phyloP scores from a whole-genome alignment of 2,888 invertebrate species.

The Tachina fera region DNA sequence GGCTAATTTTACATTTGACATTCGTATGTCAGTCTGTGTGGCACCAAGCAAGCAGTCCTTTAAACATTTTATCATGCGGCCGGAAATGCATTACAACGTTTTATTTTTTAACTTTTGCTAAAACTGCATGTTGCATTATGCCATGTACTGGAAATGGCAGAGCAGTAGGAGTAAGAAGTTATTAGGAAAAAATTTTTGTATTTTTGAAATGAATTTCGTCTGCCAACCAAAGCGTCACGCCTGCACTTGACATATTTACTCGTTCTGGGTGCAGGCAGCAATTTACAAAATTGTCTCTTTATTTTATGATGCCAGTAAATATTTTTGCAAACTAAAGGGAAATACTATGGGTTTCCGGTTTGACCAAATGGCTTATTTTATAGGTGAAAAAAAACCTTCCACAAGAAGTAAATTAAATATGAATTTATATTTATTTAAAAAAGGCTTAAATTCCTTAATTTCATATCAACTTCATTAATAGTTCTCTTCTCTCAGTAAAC shows the following conservation, averaged over 20 bases:
- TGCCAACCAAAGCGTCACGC: conserved; percentile 73
- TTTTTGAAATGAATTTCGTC: conserved; percentile 65
- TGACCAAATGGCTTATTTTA: conserved; percentile 75
- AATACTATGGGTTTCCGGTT: conserved; percentile 71
- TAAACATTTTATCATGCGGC: conserved; percentile 63
- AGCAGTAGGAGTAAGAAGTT: conserved; percentile 1
- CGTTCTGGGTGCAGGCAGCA: conserved; percentile 71
- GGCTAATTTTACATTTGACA: conserved; percentile 40
- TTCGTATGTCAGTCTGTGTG: conserved; percentile 38
- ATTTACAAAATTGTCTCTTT: conserved; percentile 72
- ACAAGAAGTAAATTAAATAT: not conserved
- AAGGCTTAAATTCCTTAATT: not conserved
- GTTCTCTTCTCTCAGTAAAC: not conserved
- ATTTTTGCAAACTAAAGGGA: conserved; percentile 62
- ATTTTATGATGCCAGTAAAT: conserved; percentile 61
- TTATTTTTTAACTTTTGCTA: conserved; percentile 44
- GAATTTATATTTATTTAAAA: not conserved
- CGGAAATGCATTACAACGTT: conserved; percentile 70
- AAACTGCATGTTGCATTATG: conserved; percentile 39
- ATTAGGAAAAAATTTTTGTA: not conserved
- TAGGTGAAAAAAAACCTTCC: not conserved
- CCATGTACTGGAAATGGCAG: not conserved
- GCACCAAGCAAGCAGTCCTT: conserved; percentile 18
- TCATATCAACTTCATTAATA: not conserved
- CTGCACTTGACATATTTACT: conserved; percentile 82